These are phyloP conservation scores for Macquaria ambigua DNA, from an alignment of 2,113 vertebrate species.

Conservation along the genomic window DNA sequence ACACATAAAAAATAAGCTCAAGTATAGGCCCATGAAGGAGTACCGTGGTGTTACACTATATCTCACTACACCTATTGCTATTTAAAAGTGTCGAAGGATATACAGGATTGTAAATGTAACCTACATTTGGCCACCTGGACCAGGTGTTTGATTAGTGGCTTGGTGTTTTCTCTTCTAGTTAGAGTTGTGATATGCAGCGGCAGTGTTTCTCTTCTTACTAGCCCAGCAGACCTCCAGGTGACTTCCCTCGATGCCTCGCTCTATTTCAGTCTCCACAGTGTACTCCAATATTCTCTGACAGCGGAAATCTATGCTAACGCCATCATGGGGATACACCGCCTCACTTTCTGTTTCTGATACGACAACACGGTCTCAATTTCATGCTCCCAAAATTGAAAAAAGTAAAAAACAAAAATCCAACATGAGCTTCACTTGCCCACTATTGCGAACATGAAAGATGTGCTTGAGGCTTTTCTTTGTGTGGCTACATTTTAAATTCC, in stretches of 20 bases:
- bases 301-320: conserved; percentile 6
- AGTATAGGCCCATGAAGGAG: background rate
- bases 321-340: background rate
- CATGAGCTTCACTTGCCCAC: background rate
- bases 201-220: background rate
- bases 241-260: conserved; percentile 25
- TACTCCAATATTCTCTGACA: conserved; percentile 37
- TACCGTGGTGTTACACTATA: background rate
- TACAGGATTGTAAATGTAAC: conserved; percentile 24
- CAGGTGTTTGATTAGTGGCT: conserved; percentile 37
- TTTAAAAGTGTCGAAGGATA: conserved; percentile 42
- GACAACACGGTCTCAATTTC: conserved; percentile 31
- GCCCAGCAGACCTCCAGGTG: conserved; percentile 46
- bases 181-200: conserved; percentile 18
- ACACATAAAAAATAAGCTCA: background rate
- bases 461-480: background rate
- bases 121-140: conserved; percentile 39
- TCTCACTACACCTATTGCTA: conserved; percentile 2
- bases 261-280: conserved; percentile 48
- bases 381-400: background rate
- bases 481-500: background rate
- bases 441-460: background rate
- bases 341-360: conserved; percentile 37
- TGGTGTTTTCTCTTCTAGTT: conserved; percentile 27
- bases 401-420: background rate